Base-by-base conservation (phyloP, 2,888 invertebrate species). In the Brachypterus glaber region DNA sequence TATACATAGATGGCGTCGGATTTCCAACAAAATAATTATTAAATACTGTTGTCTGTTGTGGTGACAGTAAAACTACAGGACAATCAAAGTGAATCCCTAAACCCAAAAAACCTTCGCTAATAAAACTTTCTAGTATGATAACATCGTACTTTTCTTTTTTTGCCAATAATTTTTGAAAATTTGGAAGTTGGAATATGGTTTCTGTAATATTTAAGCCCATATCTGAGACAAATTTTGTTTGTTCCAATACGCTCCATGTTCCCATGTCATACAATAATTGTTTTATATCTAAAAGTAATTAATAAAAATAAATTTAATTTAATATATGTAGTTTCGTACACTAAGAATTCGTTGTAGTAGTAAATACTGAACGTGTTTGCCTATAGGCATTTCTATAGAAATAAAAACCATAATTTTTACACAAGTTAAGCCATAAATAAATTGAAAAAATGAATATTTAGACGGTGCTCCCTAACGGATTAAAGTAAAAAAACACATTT, bases 41-140 rank as follows among this genome's bases (percentile, higher is more conserved):
- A 5, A 27, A 4, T 9, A 9, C 8, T 11, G 27, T 9, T 11
- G 12, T 27, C 8, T 9, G 27, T 11, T 13, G 11, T 9, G 27
- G 27, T 11, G 27, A 9, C 12, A 27, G 8, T 9, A 27, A 5
- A 11, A 27, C 12, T 11, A 27, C 8, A 9, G 27, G 27, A 9
- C 11, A 9, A 5, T 27, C 12, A 27, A 27, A 27, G 27, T 27
- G 27, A 27, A 11, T 5, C 7, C 8, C 27, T 13, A 27, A 11
- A 11, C 27, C 27, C 8, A 27, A 9, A 27, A 27, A 11, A 1
- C 52, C 55, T 38, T 60, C 59, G 21, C 54, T 54, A 4, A 51
- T 16, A 35, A 57, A 57, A 31, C 52, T 48, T 37, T 60, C 59
- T 17, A 52, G 21, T n/a, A 60, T 44, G 8, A 61, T 45, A 3